Conservation (phyloP, 2,888 invertebrate species). For the Gerris lacustris region DNA sequence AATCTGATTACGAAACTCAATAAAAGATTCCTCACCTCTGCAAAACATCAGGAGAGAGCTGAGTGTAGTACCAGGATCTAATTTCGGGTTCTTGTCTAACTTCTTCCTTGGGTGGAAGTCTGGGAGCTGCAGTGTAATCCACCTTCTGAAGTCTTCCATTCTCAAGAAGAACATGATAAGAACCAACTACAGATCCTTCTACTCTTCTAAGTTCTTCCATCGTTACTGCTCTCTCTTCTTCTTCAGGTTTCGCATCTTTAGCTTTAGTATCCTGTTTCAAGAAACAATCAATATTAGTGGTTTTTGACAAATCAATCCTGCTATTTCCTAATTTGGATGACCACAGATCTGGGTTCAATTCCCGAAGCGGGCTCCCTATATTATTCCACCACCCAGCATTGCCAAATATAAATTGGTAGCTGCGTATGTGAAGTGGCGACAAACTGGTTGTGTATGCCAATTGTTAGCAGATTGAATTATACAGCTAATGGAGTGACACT, state of each 20-base stretch:
- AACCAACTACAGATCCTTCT: background rate
- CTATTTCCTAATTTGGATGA: too few relatives aligned
- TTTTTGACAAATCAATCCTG: too few relatives aligned
- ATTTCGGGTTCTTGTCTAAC: background rate
- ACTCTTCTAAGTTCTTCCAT: background rate
- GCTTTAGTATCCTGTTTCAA: background rate
- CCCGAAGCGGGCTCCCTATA: too few relatives aligned
- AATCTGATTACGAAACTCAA: too few relatives aligned
- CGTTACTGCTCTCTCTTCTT: constrained; percentile 30
- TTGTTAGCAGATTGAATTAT: too few relatives aligned
- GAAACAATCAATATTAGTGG: background rate
- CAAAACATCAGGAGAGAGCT: background rate
- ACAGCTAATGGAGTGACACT: too few relatives aligned
- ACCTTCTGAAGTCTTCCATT: constrained; percentile 8
- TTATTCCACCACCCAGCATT: too few relatives aligned
- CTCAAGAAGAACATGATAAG: background rate
- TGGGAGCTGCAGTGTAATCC: constrained; percentile 5
- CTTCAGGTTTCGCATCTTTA: background rate
- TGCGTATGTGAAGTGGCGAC: too few relatives aligned
- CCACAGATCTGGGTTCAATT: too few relatives aligned
- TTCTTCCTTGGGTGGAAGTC: background rate
- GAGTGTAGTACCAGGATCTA: constrained; percentile 6
- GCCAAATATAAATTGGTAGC: too few relatives aligned
- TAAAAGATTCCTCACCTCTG: background rate
- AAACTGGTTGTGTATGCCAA: too few relatives aligned